Base-by-base conservation (phyloP, 2,888 invertebrate species). In the Caenorhabditis afra region DNA sequence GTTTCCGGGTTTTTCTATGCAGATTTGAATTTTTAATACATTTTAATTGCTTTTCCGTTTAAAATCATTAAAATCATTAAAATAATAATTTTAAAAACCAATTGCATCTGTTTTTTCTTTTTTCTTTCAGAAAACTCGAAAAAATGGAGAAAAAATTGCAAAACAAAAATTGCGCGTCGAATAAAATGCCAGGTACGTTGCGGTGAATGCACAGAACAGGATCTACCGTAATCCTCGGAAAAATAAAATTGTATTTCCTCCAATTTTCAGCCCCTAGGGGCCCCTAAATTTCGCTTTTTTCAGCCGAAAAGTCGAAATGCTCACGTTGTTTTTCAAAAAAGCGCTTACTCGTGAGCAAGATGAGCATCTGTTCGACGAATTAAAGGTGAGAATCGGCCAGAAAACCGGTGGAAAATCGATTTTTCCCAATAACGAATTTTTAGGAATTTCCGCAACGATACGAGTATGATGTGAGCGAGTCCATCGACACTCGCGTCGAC, bases 121-220 rank as follows among this genome's bases (percentile, higher is more conserved):
- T 22, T 49, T 12, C 14, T 7, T 16, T n/a, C 10, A 18, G n/a
- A 18, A 22, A 22, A 49, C 2, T 47, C 18, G 47, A 47, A 47
- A 47, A 47, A 47, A 47, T 10, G n/a, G 47, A 47, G 18, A n/a
- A 18, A 47, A 47, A 18, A n/a, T 47, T 18, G 16, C 2, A 47
- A 47, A 47, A 16, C n/a, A 29, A 50, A 37, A 37, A 49, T 50
- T 53, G 66, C 57, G 23, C 66, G 66, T 57, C 39, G 18, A 23
- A 22, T 57, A 47, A 66, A 66, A 57, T 66, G 66, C 39, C 47
- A 49, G 39, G 66, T 66, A 66, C 66, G 66, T 18, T 22, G n/a
- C 45, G 1, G 39, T 29, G 55, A 18, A 1, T 8, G 41, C 64
- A 45, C 44, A 16, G 11, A 49, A 11, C 20, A 62, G 10, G 7